Evolutionary conservation across 2,797 vertebrate species (phyloP).

Genomic region (Vireo griseus): DNA sequence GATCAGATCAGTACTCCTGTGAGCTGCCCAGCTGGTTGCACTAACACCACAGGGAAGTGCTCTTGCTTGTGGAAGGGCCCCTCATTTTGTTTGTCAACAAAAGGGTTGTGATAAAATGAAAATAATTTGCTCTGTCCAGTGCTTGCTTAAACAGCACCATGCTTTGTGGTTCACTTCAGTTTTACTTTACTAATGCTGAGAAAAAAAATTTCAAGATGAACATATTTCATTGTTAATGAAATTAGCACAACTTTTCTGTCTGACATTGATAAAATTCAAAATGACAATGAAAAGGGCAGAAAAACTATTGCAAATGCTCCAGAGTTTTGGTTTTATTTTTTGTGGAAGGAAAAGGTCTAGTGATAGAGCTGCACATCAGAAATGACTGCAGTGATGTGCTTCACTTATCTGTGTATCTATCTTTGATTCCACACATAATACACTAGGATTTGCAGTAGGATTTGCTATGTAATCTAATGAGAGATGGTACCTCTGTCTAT

Average conservation of each 20-base stretch:
- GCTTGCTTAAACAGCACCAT: neutral
- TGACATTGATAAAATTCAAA: neutral
- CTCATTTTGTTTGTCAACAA: neutral
- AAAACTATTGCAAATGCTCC: neutral
- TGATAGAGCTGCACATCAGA: neutral
- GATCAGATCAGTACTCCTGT: rapidly evolving
- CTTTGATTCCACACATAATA: neutral
- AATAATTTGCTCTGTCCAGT: neutral
- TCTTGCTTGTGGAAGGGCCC: neutral
- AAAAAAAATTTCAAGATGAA: neutral
- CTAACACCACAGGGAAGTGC: neutral
- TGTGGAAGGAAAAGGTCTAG: neutral
- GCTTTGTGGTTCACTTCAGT: neutral
- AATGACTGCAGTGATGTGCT: neutral
- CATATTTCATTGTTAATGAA: neutral
- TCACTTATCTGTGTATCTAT: neutral
- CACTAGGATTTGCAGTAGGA: neutral
- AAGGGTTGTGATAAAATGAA: neutral
- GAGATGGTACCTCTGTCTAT: neutral
- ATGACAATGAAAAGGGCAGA: neutral
- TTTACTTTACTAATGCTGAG: neutral
- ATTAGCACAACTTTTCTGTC: neutral
- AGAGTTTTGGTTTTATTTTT: neutral
- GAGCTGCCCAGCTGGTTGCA: neutral
- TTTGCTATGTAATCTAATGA: neutral